phyloP scores from a whole-genome alignment of 2,797 vertebrate genomes.

The Capromys pilorides region DNA sequence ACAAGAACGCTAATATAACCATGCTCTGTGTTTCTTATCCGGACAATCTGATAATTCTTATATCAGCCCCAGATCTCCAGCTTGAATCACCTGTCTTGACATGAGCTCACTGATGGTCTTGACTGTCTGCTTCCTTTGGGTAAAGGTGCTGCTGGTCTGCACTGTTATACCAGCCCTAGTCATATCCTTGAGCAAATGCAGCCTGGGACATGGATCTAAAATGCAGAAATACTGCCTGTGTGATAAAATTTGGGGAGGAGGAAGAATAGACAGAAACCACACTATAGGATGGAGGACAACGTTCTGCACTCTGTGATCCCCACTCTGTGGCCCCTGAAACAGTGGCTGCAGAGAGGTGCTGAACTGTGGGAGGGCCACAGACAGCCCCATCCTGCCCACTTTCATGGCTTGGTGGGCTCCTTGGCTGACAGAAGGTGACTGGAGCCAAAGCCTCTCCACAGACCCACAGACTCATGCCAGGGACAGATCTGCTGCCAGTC shows the following conservation, averaged over 20 bases:
- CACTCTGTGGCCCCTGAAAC: no score
- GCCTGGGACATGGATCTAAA: rapidly evolving
- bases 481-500: background rate
- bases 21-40: background rate
- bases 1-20: background rate
- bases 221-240: rapidly evolving
- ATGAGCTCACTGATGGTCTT: background rate
- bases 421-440: background rate
- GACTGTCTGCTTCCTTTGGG: background rate
- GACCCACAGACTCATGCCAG: background rate
- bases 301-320: background rate
- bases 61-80: no score
- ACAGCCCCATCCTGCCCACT: background rate
- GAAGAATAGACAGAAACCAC: rapidly evolving
- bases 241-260: background rate
- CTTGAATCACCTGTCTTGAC: background rate
- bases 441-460: background rate
- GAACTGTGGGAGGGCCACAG: background rate
- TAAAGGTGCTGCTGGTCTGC: rapidly evolving
- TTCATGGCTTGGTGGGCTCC: background rate
- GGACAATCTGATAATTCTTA: background rate
- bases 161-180: background rate
- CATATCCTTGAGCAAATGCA: background rate
- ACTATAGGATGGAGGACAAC: background rate
- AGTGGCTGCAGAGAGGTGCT: background rate